phyloP scores from a whole-genome alignment of 2,797 vertebrate species.

The Enteromius treurensis region DNA sequence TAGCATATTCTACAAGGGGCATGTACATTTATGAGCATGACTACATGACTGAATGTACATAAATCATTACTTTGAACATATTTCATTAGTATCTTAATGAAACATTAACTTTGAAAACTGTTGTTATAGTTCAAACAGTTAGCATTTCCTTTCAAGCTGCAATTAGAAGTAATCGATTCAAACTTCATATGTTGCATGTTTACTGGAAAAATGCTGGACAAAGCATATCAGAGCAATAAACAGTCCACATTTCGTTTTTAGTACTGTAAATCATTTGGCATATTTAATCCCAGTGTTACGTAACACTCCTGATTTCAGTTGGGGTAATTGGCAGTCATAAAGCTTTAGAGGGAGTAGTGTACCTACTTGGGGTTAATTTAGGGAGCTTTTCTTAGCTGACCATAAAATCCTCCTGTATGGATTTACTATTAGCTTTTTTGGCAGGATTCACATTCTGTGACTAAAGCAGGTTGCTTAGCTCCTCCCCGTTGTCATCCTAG shows the following conservation, averaged over 20 bases:
- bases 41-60: neutral
- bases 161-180: constrained; percentile 25
- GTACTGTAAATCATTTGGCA: constrained; percentile 52
- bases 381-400: constrained; percentile 57
- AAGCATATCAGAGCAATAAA: constrained; percentile 40
- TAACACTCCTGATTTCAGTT: constrained; percentile 54
- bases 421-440: constrained; percentile 52
- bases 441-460: constrained; percentile 27
- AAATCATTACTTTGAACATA: neutral
- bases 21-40: too few relatives aligned
- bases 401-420: constrained; percentile 50
- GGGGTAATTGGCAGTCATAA: constrained; percentile 63
- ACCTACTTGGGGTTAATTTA: constrained; percentile 62
- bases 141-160: constrained; percentile 27
- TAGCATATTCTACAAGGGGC: too few relatives aligned
- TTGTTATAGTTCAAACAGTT: neutral
- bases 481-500: constrained; percentile 9
- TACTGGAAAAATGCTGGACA: constrained; percentile 38
- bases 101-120: neutral
- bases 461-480: constrained; percentile 20
- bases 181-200: constrained; percentile 39
- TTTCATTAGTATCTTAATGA: neutral
- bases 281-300: constrained; percentile 52
- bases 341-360: constrained; percentile 62
- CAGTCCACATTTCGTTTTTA: constrained; percentile 28